phyloP scores from a whole-genome alignment of 2,888 invertebrate genomes.

The Osmoderma eremita region DNA sequence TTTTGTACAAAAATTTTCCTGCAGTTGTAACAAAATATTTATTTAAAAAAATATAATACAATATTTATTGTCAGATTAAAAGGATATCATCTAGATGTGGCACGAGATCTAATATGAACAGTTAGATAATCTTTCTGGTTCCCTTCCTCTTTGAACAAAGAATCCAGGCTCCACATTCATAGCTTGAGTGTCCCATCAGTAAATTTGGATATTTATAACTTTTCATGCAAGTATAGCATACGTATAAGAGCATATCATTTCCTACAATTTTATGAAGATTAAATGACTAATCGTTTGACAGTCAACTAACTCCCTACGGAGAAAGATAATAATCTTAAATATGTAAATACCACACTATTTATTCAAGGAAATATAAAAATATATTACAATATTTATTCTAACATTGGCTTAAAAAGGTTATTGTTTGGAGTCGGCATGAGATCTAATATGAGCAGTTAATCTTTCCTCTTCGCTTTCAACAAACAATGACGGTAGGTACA shows the following conservation, averaged over 20 bases:
- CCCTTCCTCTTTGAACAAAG: slow-evolving; percentile 34
- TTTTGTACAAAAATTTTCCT: no score
- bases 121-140: slow-evolving; percentile 7
- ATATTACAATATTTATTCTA: no score
- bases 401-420: neutral
- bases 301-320: no score
- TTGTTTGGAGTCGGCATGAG: slow-evolving; percentile 8
- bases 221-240: slow-evolving; percentile 10
- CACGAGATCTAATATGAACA: neutral
- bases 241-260: no score
- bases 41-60: neutral
- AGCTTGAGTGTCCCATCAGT: slow-evolving; percentile 45
- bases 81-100: neutral
- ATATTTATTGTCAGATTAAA: slow-evolving; percentile 3
- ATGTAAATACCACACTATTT: no score
- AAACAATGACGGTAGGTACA: slow-evolving; percentile 49
- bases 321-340: no score
- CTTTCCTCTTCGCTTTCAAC: slow-evolving; percentile 45
- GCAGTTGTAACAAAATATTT: no score
- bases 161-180: slow-evolving; percentile 44
- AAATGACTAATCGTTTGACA: no score
- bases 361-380: no score
- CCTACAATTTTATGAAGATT: no score
- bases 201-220: slow-evolving; percentile 16
- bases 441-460: slow-evolving; percentile 40